Percentiles rank a stretch among this genome's conserved stretches.
Conservation (phyloP, 2,797 vertebrate species). For the Adelosebastes latens region DNA sequence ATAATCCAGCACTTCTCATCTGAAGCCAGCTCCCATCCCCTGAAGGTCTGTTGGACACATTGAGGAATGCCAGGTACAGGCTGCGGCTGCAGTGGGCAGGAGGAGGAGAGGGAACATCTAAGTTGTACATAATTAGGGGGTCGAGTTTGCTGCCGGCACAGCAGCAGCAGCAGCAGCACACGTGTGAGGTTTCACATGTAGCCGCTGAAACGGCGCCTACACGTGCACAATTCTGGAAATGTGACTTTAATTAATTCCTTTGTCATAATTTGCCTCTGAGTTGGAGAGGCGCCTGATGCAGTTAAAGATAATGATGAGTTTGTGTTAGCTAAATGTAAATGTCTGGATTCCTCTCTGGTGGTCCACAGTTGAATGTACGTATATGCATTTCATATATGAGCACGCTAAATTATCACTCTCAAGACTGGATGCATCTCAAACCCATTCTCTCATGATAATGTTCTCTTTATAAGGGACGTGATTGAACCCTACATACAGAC, state of each 20-base stretch:
- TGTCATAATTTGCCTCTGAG: constrained; percentile 7
- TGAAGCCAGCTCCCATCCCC: constrained; percentile 16
- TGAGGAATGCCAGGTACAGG: constrained; percentile 73
- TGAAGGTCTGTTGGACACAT: constrained; percentile 34
- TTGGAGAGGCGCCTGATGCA: constrained; percentile 5
- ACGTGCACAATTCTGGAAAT: constrained; percentile 21
- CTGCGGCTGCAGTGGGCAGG: constrained; percentile 31
- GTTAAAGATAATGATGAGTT: constrained; percentile 20
- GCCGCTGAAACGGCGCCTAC: constrained; percentile 16
- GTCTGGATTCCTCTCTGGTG: constrained; percentile 19
- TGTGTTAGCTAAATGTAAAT: not conserved
- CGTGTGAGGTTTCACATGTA: constrained; percentile 51
- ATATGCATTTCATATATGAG: not conserved
- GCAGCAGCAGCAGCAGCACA: constrained; percentile 45
- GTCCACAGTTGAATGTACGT: not conserved
- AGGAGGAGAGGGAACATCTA: constrained; percentile 53
- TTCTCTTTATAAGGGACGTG: not conserved
- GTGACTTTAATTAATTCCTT: constrained; percentile 24
- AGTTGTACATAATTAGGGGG: constrained; percentile 72
- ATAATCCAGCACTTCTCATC: constrained; percentile 24
- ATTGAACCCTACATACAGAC: constrained; percentile 10
- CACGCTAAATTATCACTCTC: not conserved
- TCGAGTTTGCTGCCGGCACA: constrained; percentile 53
- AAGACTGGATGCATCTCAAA: constrained; percentile 6
- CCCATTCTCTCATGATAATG: not conserved